A percentile compares a stretch with the other conserved stretches of the same genome.
Evolutionary conservation across 2,113 vertebrate species (phyloP).

Genomic region (Mesitornis unicolor): DNA sequence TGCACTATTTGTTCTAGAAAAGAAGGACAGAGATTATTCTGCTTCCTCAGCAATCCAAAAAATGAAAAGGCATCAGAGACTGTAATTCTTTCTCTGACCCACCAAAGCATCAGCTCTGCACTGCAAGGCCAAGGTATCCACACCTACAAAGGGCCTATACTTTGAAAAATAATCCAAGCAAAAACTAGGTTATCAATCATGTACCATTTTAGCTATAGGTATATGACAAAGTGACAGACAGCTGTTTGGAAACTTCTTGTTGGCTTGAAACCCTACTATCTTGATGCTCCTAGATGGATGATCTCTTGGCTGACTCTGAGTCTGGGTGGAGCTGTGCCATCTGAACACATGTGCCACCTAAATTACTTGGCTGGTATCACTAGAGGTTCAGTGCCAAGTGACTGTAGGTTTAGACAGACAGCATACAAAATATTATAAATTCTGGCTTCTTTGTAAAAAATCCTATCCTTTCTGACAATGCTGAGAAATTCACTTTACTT

Average conservation of each 20-base stretch:
- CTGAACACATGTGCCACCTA: conserved; percentile 65
- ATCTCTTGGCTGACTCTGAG: conserved; percentile 54
- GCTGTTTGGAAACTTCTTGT: conserved; percentile 30
- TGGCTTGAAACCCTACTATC: conserved; percentile 11
- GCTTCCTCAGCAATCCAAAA: neutral
- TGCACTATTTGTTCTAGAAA: neutral
- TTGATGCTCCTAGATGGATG: conserved; percentile 34
- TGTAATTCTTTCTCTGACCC: neutral
- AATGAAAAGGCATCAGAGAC: neutral
- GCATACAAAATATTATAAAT: conserved; percentile 57
- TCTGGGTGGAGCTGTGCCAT: conserved; percentile 49
- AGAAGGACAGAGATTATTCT: neutral
- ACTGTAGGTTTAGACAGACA: conserved; percentile 57
- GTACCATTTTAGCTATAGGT: neutral
- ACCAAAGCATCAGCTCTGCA: neutral
- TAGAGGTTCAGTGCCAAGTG: conserved; percentile 29
- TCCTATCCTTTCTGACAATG: neutral
- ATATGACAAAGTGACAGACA: neutral
- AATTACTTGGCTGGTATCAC: conserved; percentile 51
- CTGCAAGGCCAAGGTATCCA: neutral
- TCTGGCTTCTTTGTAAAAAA: conserved; percentile 13
- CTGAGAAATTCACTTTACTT: conserved; percentile 23
- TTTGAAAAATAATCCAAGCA: neutral
- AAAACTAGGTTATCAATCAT: neutral
- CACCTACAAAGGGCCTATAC: neutral